These are phyloP conservation scores for Drosophila pseudotalamancana DNA, from an alignment of 2,888 invertebrate species.

Conservation along the genomic window DNA sequence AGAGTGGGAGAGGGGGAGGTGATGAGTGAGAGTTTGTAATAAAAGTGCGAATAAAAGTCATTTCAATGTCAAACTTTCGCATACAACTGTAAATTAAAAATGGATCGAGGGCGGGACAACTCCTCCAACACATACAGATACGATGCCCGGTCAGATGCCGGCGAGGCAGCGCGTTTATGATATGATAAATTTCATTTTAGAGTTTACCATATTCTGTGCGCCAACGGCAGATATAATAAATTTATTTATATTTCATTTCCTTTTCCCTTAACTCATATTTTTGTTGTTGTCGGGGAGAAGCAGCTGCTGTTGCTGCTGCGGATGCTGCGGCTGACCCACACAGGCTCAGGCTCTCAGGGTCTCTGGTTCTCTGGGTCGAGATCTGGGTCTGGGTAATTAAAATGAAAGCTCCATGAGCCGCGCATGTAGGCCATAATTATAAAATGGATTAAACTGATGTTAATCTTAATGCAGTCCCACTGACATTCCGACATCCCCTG, in stretches of 20 bases:
- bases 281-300: conserved; percentile 22
- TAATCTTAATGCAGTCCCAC: conserved; percentile 67
- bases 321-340: conserved; percentile 7
- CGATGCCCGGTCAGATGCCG: conserved; percentile 30
- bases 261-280: conserved; percentile 26
- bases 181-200: conserved; percentile 81
- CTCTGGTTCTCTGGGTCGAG: conserved; percentile 8
- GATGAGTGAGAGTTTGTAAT: conserved; percentile 38
- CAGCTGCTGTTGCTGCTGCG: conserved; percentile 27
- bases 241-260: conserved; percentile 79
- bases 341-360: background rate
- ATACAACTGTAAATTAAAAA: conserved; percentile 62
- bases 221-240: conserved; percentile 73
- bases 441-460: conserved; percentile 78
- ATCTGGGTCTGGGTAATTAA: conserved; percentile 64
- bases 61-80: conserved; percentile 68
- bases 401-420: conserved; percentile 63
- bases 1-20: conserved; percentile 1
- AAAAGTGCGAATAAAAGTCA: conserved; percentile 57
- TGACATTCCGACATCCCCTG: conserved; percentile 58
- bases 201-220: conserved; percentile 67
- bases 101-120: conserved; percentile 49
- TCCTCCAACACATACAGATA: conserved; percentile 13
- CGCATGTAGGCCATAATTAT: conserved; percentile 78
- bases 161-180: conserved; percentile 67